Base-by-base conservation (phyloP, 1,140 invertebrate genomes). In the Meloidogyne hapla region DNA sequence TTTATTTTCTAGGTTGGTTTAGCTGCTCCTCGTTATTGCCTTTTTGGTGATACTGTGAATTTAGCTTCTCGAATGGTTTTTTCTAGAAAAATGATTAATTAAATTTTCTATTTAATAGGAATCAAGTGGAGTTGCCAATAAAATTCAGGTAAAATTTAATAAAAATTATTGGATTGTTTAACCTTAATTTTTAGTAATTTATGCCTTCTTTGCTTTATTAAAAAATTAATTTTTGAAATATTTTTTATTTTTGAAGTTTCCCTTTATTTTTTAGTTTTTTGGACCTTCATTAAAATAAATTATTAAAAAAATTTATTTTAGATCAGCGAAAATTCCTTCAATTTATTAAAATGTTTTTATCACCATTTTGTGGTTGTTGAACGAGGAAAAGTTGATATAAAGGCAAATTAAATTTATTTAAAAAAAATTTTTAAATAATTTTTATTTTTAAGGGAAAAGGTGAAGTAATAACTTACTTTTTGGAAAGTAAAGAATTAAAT, bases 21-120 rank as follows among this genome's bases (percentile, higher is more conserved):
- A 72, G 94, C 93, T 87, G 94, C 94, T 92, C 94, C 93, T 0
- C 91, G 94, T 79, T 95, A 94, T 85, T 95, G 93, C 85, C 88
- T 95, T 0, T 94, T 94, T 80, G 93, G 89, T n/a, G 77, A 78
- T 45, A 78, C 77, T 8, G 77, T 78, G 0, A 87, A 87, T 69
- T 80, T 86, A 61, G 85, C 85, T 28, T 84, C 81, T 25, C 62
- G 86, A 75, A 87, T 86, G 85, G 85, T 87, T 42, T 80, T 75
- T 28, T 25, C 3, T 25, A 13, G 2, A 21, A 56, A n/a, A n/a
- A 8, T 18, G 9, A 69, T 40, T 25, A 77, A n/a, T 15, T 28
- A 38, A 10, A n/a, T n/a, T n/a, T n/a, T n/a, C n/a, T n/a, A n/a
- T 33, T 38, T 45, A 18, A n/a, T 2, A 75, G 63, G 63, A 75